Percentiles rank a stretch among this genome's conserved stretches.
Evolutionary conservation across 2,888 invertebrate genomes (phyloP).

Genomic region (Xestobium rufovillosum): DNA sequence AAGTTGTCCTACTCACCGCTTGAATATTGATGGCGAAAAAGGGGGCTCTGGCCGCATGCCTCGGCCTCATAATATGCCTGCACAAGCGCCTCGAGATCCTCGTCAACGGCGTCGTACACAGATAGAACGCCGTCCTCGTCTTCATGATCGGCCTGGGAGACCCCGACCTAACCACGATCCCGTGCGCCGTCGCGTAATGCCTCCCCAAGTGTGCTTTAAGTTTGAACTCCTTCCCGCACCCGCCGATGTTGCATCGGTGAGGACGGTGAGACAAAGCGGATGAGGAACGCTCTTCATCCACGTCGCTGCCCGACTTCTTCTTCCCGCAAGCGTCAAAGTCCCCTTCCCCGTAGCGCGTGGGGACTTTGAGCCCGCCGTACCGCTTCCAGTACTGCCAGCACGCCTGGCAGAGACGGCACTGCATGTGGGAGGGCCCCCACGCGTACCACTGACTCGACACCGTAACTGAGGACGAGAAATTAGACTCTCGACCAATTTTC

Average conservation of each 20-base stretch:
- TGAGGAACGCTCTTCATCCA: slow-evolving; percentile 48
- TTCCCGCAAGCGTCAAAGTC: slow-evolving; percentile 44
- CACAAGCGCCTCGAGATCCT: slow-evolving; percentile 83
- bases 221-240: slow-evolving; percentile 94
- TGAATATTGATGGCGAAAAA: slow-evolving; percentile 68
- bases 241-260: slow-evolving; percentile 82
- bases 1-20: no score
- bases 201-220: slow-evolving; percentile 89
- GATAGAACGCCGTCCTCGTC: slow-evolving; percentile 92
- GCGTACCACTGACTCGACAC: slow-evolving; percentile 89
- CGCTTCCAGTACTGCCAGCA: slow-evolving; percentile 99
- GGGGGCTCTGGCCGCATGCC: slow-evolving; percentile 85
- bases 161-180: slow-evolving; percentile 63
- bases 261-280: slow-evolving; percentile 59
- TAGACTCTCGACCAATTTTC: slow-evolving; percentile 2
- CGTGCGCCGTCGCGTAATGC: slow-evolving; percentile 90
- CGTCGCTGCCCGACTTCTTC: slow-evolving; percentile 42
- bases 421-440: slow-evolving; percentile 91
- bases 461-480: slow-evolving; percentile 48
- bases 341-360: slow-evolving; percentile 48
- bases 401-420: slow-evolving; percentile 83
- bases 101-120: slow-evolving; percentile 85
- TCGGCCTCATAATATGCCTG: slow-evolving; percentile 70
- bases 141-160: slow-evolving; percentile 93
- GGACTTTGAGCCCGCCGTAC: slow-evolving; percentile 89